Evolutionary conservation across 1,140 invertebrate genomes (phyloP).

Genomic region (Pinna nobilis): DNA sequence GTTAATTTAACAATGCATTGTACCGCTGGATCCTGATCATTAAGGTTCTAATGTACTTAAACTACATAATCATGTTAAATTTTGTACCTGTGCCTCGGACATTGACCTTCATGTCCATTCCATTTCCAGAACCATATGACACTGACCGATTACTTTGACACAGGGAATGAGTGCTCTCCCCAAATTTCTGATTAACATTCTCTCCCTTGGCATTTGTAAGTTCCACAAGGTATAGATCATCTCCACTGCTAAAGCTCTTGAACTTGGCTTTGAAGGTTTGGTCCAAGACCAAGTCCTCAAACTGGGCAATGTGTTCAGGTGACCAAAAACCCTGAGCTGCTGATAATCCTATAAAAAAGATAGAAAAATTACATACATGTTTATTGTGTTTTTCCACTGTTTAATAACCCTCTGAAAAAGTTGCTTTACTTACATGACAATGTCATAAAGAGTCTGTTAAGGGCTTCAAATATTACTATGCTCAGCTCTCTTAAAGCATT

Average conservation of each 20-base stretch:
- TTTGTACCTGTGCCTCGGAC: conserved; percentile 1
- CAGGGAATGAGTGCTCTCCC: not conserved
- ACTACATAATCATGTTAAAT: too few relatives aligned
- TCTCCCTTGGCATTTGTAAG: conserved; percentile 50
- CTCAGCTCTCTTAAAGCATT: too few relatives aligned
- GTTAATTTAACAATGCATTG: too few relatives aligned
- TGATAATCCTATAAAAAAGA: conserved; percentile 47
- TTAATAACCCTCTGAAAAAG: too few relatives aligned
- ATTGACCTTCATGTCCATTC: conserved; percentile 32
- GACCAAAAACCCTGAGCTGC: conserved; percentile 61
- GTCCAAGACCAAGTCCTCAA: conserved; percentile 66
- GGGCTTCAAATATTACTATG: too few relatives aligned
- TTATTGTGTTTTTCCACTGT: too few relatives aligned
- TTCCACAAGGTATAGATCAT: conserved; percentile 50
- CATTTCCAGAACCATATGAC: too few relatives aligned
- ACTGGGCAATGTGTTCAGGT: conserved; percentile 66
- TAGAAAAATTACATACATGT: not conserved
- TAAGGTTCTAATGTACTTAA: too few relatives aligned
- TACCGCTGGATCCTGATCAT: not conserved
- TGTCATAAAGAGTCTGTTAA: too few relatives aligned
- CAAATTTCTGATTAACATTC: conserved; percentile 58
- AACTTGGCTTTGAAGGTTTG: conserved; percentile 56
- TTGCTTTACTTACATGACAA: too few relatives aligned
- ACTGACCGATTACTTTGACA: too few relatives aligned
- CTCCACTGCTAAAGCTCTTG: conserved; percentile 33